Conservation (phyloP, 1,140 invertebrate species). For the Pomacea maculata region DNA sequence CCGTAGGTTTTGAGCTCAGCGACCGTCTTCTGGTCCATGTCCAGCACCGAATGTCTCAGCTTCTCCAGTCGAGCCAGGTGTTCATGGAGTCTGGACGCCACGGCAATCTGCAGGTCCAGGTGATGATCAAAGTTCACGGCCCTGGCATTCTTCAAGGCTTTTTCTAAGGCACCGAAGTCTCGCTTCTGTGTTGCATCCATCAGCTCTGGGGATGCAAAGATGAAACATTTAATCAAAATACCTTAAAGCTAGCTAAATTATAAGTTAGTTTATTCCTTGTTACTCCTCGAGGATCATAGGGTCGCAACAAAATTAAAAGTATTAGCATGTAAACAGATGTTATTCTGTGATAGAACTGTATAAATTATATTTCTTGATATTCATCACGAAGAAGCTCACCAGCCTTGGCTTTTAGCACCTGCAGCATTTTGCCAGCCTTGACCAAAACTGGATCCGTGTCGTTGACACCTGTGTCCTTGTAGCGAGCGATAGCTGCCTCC, state of each 20-base stretch:
- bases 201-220: slow-evolving; percentile 38
- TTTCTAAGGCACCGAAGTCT: slow-evolving; percentile 42
- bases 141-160: slow-evolving; percentile 48
- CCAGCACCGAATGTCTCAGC: slow-evolving; percentile 53
- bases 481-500: slow-evolving; percentile 46
- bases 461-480: slow-evolving; percentile 33
- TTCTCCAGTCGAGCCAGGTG: slow-evolving; percentile 57
- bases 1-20: slow-evolving; percentile 53
- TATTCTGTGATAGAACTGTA: no score
- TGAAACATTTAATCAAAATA: no score
- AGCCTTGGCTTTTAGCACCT: slow-evolving; percentile 49
- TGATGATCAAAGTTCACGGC: slow-evolving; percentile 49
- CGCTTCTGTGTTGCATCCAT: slow-evolving; percentile 49
- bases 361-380: background rate
- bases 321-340: no score
- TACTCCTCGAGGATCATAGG: no score
- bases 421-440: slow-evolving; percentile 47
- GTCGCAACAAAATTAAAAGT: no score
- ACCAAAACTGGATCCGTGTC: slow-evolving; percentile 44
- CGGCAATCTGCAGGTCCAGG: slow-evolving; percentile 53
- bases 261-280: no score
- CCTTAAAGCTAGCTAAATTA: no score
- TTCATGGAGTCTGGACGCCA: slow-evolving; percentile 50
- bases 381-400: slow-evolving; percentile 32
- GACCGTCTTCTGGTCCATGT: slow-evolving; percentile 55